Conservation (phyloP, 1,140 invertebrate species). For the Hypsibius dujardini region DNA sequence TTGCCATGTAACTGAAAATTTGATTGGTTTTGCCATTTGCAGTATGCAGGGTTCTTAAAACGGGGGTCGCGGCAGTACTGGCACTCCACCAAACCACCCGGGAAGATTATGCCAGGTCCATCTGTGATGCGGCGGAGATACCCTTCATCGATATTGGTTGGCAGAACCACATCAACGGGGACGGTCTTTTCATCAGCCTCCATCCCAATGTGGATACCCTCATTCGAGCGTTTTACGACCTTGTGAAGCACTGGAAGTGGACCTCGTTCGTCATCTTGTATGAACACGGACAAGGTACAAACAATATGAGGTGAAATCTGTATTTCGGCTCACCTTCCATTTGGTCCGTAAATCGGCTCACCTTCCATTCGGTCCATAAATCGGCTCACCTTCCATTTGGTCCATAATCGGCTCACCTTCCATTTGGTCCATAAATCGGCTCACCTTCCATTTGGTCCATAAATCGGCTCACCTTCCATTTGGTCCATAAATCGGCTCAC, state of each 20-base stretch:
- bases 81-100: slow-evolving; percentile 57
- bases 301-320: slow-evolving; percentile 19
- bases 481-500: no score
- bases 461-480: no score
- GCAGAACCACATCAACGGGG: slow-evolving; percentile 47
- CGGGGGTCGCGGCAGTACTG: slow-evolving; percentile 77
- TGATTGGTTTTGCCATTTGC: slow-evolving; percentile 28
- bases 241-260: slow-evolving; percentile 73
- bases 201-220: slow-evolving; percentile 78
- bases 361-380: no score
- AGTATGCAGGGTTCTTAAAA: slow-evolving; percentile 71
- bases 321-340: not conserved
- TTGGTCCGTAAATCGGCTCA: no score
- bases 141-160: slow-evolving; percentile 82
- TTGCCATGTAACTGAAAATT: no score
- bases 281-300: slow-evolving; percentile 66
- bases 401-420: no score
- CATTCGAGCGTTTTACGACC: slow-evolving; percentile 70
- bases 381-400: no score
- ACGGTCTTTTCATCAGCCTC: slow-evolving; percentile 74
- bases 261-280: slow-evolving; percentile 83
- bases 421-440: no score
- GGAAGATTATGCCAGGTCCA: slow-evolving; percentile 76
- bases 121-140: slow-evolving; percentile 85
- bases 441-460: no score